Percentiles rank a stretch among this genome's conserved stretches.
phyloP scores from a whole-genome alignment of 2,888 invertebrate genomes.

The Dyspetes luteomarginatus region DNA sequence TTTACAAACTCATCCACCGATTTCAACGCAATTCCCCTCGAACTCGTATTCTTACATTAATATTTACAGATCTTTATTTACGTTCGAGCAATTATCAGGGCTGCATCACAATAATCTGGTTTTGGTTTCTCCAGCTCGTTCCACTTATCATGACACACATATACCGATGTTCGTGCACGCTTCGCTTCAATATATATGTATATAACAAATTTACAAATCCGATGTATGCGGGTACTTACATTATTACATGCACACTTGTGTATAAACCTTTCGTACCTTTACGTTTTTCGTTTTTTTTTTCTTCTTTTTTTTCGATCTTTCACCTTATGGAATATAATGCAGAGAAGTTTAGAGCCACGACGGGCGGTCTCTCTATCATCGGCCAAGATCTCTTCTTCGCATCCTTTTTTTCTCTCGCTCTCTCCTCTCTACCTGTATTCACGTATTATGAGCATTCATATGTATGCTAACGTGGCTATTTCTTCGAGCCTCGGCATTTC shows the following conservation, averaged over 20 bases:
- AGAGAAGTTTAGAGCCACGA: constrained; percentile 53
- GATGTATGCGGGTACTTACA: neutral
- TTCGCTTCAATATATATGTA: constrained; percentile 4
- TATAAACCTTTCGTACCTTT: constrained; percentile 29
- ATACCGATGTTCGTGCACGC: neutral
- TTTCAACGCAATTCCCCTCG: neutral
- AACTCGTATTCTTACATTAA: neutral
- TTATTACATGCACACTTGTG: constrained; percentile 9
- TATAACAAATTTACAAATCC: constrained; percentile 22
- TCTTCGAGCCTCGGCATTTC: constrained; percentile 20
- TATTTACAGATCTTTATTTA: neutral
- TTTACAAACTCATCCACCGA: constrained; percentile 21
- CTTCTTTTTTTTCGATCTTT: no score
- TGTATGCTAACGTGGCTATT: constrained; percentile 22
- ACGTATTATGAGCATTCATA: constrained; percentile 27
- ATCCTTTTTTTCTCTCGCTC: constrained; percentile 2
- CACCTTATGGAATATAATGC: constrained; percentile 55
- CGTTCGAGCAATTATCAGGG: constrained; percentile 50
- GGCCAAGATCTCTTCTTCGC: constrained; percentile 51
- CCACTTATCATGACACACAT: constrained; percentile 40
- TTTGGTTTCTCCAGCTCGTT: constrained; percentile 40
- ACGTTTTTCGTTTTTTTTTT: constrained; percentile 25
- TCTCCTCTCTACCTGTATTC: constrained; percentile 18
- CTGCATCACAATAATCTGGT: constrained; percentile 54
- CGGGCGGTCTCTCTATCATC: constrained; percentile 66